Evolutionary conservation across 2,113 vertebrate species (phyloP).

Genomic region (Nansenia antarctica): DNA sequence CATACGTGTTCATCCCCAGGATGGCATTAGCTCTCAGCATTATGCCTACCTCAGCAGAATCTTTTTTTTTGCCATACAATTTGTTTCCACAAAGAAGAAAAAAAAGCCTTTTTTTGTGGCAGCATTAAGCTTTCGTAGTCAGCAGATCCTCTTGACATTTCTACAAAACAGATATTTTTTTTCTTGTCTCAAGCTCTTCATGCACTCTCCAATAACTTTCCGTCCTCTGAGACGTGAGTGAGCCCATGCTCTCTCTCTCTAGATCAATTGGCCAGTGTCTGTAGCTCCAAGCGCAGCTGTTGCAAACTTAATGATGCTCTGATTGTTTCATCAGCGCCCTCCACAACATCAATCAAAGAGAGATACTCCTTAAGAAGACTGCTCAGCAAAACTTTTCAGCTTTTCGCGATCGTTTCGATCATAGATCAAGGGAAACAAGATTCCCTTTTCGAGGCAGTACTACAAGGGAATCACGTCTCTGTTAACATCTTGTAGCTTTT

Average conservation of each 20-base stretch:
- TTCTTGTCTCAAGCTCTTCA: background rate
- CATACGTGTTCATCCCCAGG: too few species aligned
- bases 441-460: background rate
- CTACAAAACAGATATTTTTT: too few species aligned
- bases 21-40: too few species aligned
- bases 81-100: too few species aligned
- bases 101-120: too few species aligned
- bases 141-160: too few species aligned
- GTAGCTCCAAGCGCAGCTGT: slow-evolving; percentile 7
- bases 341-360: slow-evolving; percentile 26
- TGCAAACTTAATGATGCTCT: slow-evolving; percentile 25
- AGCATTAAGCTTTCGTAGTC: too few species aligned
- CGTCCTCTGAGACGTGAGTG: background rate
- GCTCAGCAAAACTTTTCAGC: slow-evolving; percentile 17
- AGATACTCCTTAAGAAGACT: background rate
- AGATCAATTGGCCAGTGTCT: slow-evolving; percentile 24
- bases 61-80: too few species aligned
- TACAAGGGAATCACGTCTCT: background rate
- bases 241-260: background rate
- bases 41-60: too few species aligned
- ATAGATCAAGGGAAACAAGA: slow-evolving; percentile 17
- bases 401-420: background rate
- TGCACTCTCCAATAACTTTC: background rate
- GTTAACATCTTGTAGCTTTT: slow-evolving; percentile 14
- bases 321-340: slow-evolving; percentile 24